Conservation (phyloP, 2,797 vertebrate species). For the Leucoraja ocellata region DNA sequence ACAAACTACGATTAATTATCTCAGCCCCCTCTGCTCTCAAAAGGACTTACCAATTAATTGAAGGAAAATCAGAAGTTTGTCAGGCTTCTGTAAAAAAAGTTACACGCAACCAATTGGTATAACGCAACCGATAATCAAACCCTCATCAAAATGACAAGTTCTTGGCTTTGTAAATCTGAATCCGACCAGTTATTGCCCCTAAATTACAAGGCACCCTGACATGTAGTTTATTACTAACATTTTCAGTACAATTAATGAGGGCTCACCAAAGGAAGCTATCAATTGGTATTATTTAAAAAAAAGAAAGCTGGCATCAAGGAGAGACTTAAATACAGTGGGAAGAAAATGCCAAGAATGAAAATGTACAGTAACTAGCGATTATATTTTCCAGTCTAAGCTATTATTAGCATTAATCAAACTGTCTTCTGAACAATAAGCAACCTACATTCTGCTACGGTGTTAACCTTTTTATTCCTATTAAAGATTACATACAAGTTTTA, state of each 20-base stretch:
- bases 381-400: conserved; percentile 14
- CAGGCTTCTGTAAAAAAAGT: conserved; percentile 37
- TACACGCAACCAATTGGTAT: conserved; percentile 14
- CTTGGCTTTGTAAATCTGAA: conserved; percentile 20
- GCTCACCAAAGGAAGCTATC: neutral
- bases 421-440: conserved; percentile 23
- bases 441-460: neutral
- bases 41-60: conserved; percentile 34
- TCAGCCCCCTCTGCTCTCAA: conserved; percentile 24
- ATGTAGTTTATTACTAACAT: neutral
- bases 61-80: conserved; percentile 1
- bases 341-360: conserved; percentile 19
- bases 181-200: neutral
- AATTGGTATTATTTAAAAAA: neutral
- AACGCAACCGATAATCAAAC: neutral
- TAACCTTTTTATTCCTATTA: neutral
- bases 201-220: conserved; percentile 19
- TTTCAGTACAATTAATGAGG: conserved; percentile 14
- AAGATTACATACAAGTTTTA: neutral
- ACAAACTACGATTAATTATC: conserved; percentile 5
- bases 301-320: neutral
- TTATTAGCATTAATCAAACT: conserved; percentile 19
- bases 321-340: conserved; percentile 2
- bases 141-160: conserved; percentile 19
- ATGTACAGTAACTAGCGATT: conserved; percentile 18